Percentiles rank a stretch among this genome's conserved stretches.
phyloP scores from a whole-genome alignment of 2,888 invertebrate species.

The Petrolisthes manimaculis region DNA sequence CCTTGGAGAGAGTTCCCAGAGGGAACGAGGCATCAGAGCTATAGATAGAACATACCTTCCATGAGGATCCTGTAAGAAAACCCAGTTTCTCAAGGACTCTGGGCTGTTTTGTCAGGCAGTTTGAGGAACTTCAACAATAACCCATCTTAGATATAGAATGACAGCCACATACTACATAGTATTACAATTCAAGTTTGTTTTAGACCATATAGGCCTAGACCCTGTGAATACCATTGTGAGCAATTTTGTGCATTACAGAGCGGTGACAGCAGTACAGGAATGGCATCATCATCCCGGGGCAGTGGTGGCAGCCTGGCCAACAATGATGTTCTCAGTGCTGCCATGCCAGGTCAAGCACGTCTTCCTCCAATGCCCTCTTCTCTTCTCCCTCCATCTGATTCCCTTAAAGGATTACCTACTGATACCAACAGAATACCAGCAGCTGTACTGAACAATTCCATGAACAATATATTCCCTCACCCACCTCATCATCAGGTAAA shows the following conservation, averaged over 20 bases:
- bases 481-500: constrained; percentile 57
- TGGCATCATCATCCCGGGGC: constrained; percentile 48
- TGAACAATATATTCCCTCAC: constrained; percentile 63
- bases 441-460: constrained; percentile 60
- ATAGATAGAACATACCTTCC: too few relatives aligned
- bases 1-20: too few relatives aligned
- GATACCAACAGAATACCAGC: constrained; percentile 51
- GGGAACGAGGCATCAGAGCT: too few relatives aligned
- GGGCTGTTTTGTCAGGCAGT: too few relatives aligned
- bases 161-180: too few relatives aligned
- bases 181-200: neutral
- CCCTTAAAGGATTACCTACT: constrained; percentile 52
- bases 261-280: constrained; percentile 47
- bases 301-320: constrained; percentile 30
- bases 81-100: too few relatives aligned
- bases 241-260: constrained; percentile 23
- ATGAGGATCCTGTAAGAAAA: too few relatives aligned
- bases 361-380: constrained; percentile 57
- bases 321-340: constrained; percentile 47
- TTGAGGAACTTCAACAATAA: neutral
- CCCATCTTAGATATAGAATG: too few relatives aligned
- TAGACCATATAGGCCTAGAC: neutral
- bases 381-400: constrained; percentile 45
- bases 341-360: constrained; percentile 51
- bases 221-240: neutral